A percentile compares a stretch with the other conserved stretches of the same genome.
These are phyloP conservation scores for Chelonus insularis DNA, from an alignment of 1,140 invertebrate species.

Conservation along the genomic window DNA sequence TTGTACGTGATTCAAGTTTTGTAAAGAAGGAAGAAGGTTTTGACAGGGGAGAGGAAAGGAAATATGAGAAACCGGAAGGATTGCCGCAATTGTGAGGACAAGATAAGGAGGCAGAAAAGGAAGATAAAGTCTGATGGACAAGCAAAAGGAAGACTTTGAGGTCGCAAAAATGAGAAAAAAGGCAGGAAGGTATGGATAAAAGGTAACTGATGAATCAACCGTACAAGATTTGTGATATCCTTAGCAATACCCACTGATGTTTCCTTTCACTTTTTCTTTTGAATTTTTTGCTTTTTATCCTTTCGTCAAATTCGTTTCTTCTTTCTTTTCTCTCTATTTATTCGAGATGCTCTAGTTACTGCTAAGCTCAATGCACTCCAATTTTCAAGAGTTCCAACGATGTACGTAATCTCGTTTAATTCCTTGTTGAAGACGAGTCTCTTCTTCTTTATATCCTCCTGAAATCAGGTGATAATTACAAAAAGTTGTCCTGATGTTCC, in stretches of 20 bases:
- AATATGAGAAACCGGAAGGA: not conserved
- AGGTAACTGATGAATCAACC: not conserved
- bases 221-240: not conserved
- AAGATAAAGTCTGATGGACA: not conserved
- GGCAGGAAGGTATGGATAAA: not conserved
- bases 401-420: not conserved
- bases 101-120: not conserved
- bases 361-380: too few species aligned
- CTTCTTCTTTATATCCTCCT: slow-evolving; percentile 14
- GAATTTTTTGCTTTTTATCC: too few species aligned
- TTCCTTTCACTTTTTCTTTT: not conserved
- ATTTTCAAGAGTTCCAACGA: not conserved
- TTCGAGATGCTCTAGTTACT: not conserved
- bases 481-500: slow-evolving; percentile 4
- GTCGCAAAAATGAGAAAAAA: not conserved
- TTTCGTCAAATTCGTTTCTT: not conserved
- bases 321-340: not conserved
- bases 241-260: not conserved
- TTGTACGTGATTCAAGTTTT: slow-evolving; percentile 17
- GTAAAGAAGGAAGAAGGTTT: not conserved
- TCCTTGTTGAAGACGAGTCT: not conserved
- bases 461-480: slow-evolving; percentile 31
- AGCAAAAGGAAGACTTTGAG: slow-evolving; percentile 6
- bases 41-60: not conserved
- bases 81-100: too few species aligned